Base-by-base conservation (phyloP, 2,797 vertebrate species). In the Cirrhinus mrigala region DNA sequence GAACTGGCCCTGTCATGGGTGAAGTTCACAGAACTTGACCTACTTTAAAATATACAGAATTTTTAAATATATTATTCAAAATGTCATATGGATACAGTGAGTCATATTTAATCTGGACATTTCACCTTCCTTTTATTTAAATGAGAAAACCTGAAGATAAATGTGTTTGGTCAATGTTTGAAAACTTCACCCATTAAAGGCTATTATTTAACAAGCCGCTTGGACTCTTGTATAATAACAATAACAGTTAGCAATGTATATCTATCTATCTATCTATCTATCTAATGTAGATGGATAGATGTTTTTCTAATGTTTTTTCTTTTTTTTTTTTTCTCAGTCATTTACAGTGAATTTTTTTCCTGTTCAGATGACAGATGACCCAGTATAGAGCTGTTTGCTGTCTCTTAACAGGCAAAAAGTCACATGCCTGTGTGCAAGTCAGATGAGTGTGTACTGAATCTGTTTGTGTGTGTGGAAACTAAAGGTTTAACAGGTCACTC, bases 351-450 rank as follows among this genome's bases (percentile, higher is more conserved):
- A 82, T n/a, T 56, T 54, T 33, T 50, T 22, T 81, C 82, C 2
- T 44, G 54, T 75, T 52, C 69, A 64, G 76, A 68, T 81, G 56
- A 54, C 78, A 14, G 33, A 40, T 79, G 77, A 81, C 56, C 60
- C 24, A 3, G 3, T 84, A 52, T 40, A 6, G 8, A 27, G 11
- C 52, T 81, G 27, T 81, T 79, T 85, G 70, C 4, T 9, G 8
- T 40, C n/a, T 78, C 52, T 78, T 52, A 29, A 76, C 18, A 69
- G 68, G 48, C 48, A 18, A 58, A 54, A 84, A 58, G 81, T 88
- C 87, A 90, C 69, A 60, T 84, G 89, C 81, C 82, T 71, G 33
- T 86, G 74, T 75, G 62, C 33, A 37, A 50, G 18, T 48, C 77
- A 46, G 54, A 46, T 81, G 79, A 52, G 46, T 29, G 58, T 64